Conservation (phyloP, 2,113 vertebrate species). For the Aythya baeri region DNA sequence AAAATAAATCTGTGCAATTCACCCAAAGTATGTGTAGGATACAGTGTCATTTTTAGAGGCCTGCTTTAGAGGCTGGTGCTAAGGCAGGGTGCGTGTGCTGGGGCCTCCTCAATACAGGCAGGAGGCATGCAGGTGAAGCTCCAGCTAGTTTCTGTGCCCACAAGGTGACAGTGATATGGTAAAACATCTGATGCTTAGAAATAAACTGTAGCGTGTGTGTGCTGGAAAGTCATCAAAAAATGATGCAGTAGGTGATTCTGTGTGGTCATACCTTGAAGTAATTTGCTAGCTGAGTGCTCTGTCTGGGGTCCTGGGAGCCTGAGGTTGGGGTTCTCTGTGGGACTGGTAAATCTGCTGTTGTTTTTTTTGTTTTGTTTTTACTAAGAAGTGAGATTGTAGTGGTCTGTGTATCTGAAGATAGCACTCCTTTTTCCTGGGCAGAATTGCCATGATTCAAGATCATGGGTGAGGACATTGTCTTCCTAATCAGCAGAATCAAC, state of each 20-base stretch:
- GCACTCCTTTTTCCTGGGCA: not conserved
- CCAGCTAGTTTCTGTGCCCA: not conserved
- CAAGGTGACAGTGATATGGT: not conserved
- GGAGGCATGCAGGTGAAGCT: not conserved
- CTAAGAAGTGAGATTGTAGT: not conserved
- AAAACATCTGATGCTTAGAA: not conserved
- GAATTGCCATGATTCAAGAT: no score
- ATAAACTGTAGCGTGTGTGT: not conserved
- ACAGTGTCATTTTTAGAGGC: not conserved
- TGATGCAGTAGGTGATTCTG: not conserved
- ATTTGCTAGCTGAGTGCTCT: not conserved
- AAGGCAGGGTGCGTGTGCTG: not conserved
- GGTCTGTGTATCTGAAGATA: not conserved
- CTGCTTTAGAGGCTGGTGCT: not conserved
- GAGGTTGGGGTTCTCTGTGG: not conserved
- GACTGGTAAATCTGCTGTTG: not conserved
- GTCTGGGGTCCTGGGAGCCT: not conserved
- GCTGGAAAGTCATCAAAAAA: not conserved
- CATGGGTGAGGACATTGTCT: not conserved
- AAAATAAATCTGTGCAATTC: constrained; percentile 14
- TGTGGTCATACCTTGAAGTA: not conserved
- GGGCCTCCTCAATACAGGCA: not conserved
- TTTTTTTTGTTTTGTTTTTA: not conserved
- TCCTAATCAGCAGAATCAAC: not conserved
- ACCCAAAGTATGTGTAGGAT: not conserved